These are phyloP conservation scores for Chouioia cunea DNA, from an alignment of 2,888 invertebrate genomes.

Conservation along the genomic window DNA sequence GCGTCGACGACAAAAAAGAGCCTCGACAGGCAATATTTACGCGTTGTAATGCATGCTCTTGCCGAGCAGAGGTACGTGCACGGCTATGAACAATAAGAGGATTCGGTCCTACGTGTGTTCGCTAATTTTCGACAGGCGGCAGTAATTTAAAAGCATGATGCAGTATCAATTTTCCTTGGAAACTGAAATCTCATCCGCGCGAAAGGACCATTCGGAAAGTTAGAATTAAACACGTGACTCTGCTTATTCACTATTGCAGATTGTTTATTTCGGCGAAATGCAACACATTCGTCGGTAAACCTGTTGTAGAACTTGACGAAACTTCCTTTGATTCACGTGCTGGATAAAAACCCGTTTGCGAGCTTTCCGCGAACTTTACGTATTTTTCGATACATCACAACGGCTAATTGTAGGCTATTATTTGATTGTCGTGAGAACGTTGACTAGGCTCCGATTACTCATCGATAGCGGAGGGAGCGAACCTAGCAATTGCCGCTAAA, in stretches of 20 bases:
- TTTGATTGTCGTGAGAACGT: no score
- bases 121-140: no score
- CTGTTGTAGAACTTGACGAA: conserved; percentile 5
- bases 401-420: no score
- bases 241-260: conserved; percentile 31
- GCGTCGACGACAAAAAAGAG: neutral
- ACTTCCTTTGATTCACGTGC: conserved; percentile 11
- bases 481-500: no score
- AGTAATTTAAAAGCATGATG: conserved; percentile 24
- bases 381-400: neutral
- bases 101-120: no score
- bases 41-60: no score
- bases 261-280: conserved; percentile 22
- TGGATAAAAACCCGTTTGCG: conserved; percentile 10
- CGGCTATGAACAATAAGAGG: no score
- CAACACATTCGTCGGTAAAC: conserved; percentile 33
- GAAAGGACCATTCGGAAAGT: conserved; percentile 11
- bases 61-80: no score
- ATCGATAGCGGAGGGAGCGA: no score
- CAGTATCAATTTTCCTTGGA: conserved; percentile 26
- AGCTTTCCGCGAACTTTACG: neutral
- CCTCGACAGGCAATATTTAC: no score
- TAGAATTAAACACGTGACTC: conserved; percentile 10
- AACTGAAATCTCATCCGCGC: conserved; percentile 38
- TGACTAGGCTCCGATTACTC: no score